Percentiles rank a stretch among this genome's conserved stretches.
phyloP scores from a whole-genome alignment of 2,888 invertebrate species.

The Drosophila antonietae region DNA sequence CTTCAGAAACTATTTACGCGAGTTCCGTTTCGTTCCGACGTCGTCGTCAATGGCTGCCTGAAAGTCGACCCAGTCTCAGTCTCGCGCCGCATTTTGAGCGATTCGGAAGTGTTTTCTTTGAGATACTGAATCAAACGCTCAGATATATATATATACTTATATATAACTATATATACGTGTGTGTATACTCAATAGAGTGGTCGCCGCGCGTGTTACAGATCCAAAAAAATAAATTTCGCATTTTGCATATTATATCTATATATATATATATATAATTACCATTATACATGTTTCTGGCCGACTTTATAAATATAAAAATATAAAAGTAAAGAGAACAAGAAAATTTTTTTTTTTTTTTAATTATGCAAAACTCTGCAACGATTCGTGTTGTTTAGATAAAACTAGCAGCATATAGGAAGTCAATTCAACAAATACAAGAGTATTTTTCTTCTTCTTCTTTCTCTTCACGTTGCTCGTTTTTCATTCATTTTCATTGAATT shows the following conservation, averaged over 20 bases:
- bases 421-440: constrained; percentile 12
- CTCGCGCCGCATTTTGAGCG: constrained; percentile 80
- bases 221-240: constrained; percentile 31
- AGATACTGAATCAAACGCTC: constrained; percentile 28
- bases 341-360: neutral
- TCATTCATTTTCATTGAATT: constrained; percentile 21
- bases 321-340: constrained; percentile 25
- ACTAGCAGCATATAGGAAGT: constrained; percentile 23
- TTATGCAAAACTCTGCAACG: constrained; percentile 35
- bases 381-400: constrained; percentile 31
- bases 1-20: constrained; percentile 48
- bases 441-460: constrained; percentile 2
- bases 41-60: constrained; percentile 50
- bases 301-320: constrained; percentile 32
- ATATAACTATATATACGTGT: constrained; percentile 7
- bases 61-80: constrained; percentile 70
- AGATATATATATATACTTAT: constrained; percentile 10
- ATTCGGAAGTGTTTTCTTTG: constrained; percentile 74
- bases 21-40: constrained; percentile 57
- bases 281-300: constrained; percentile 11
- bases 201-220: constrained; percentile 65
- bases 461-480: neutral
- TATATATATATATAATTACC: constrained; percentile 11
- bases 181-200: constrained; percentile 18
- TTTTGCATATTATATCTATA: constrained; percentile 6